phyloP scores from a whole-genome alignment of 2,888 invertebrate species.

The Trimorus sp. region DNA sequence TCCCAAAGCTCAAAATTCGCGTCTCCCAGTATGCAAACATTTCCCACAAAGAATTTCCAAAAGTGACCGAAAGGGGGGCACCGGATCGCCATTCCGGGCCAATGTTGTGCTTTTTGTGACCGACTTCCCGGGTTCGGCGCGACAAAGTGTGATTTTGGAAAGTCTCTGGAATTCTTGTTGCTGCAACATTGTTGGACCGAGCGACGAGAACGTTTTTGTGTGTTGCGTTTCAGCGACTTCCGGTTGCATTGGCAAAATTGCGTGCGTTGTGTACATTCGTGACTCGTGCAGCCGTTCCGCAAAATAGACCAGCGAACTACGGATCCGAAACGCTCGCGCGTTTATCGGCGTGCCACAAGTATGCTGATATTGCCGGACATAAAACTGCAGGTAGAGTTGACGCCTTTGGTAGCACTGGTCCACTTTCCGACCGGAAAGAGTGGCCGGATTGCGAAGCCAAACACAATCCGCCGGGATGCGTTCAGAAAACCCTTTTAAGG shows the following conservation, averaged over 20 bases:
- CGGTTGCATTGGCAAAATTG: slow-evolving; percentile 64
- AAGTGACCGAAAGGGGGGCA: too few species aligned
- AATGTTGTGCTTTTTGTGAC: too few species aligned
- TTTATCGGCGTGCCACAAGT: slow-evolving; percentile 51
- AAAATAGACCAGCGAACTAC: slow-evolving; percentile 57
- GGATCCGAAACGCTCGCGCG: slow-evolving; percentile 51
- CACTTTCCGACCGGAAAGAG: too few species aligned
- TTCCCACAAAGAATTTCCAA: too few species aligned
- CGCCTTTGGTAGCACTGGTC: too few species aligned
- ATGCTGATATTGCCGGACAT: slow-evolving; percentile 81
- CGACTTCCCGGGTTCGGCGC: background rate
- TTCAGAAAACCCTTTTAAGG: too few species aligned
- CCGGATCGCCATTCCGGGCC: too few species aligned
- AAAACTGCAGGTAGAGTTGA: slow-evolving; percentile 77
- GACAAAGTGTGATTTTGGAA: background rate
- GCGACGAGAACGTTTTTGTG: slow-evolving; percentile 20
- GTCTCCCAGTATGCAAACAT: too few species aligned
- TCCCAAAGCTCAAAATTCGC: too few species aligned
- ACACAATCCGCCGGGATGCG: too few species aligned
- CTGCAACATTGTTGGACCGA: background rate
- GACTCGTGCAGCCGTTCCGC: slow-evolving; percentile 55
- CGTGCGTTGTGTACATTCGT: slow-evolving; percentile 61
- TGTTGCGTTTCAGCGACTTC: slow-evolving; percentile 55
- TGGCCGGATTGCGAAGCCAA: too few species aligned
- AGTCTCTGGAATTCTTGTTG: too few species aligned